These are phyloP conservation scores for Mastigias papua DNA, from an alignment of 30 jellyfish, hydroid and myxozoan genomes.

Conservation along the genomic window DNA sequence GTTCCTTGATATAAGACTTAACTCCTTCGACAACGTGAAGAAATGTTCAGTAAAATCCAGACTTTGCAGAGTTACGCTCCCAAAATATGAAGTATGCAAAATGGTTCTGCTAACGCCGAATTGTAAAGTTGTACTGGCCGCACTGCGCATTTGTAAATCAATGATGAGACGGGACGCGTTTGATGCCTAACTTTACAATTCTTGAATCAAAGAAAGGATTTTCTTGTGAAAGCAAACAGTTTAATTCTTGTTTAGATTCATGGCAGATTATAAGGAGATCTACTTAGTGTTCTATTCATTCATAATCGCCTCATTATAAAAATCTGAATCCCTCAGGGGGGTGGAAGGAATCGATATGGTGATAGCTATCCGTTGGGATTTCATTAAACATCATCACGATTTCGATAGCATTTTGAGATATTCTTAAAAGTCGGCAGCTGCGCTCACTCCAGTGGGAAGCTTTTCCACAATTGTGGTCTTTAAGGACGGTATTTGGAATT, in stretches of 20 bases:
- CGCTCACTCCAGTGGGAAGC: not conserved
- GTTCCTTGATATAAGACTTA: no score
- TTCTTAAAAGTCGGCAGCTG: not conserved
- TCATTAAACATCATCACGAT: not conserved
- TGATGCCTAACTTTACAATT: conserved; percentile 27
- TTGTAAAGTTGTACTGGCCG: no score
- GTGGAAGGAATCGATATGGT: not conserved
- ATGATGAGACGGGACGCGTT: conserved; percentile 40
- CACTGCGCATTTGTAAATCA: not conserved
- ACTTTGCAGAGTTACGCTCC: no score
- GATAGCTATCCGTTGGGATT: conserved; percentile 3
- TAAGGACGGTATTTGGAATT: no score
- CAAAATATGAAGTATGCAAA: no score
- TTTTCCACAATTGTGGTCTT: no score
- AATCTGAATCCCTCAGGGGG: conserved; percentile 36
- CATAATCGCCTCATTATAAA: conserved; percentile 40
- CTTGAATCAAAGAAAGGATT: conserved; percentile 9
- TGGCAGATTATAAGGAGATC: conserved; percentile 51
- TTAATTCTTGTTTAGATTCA: conserved; percentile 21
- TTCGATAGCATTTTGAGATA: not conserved
- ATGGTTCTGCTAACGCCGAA: no score
- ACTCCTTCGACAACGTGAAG: no score
- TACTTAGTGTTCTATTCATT: conserved; percentile 29
- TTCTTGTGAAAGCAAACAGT: conserved; percentile 47
- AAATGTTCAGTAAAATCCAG: no score